A percentile compares a stretch with the other conserved stretches of the same genome.
phyloP scores from a whole-genome alignment of 1,140 invertebrate species.

The Trigoniulus corallinus region DNA sequence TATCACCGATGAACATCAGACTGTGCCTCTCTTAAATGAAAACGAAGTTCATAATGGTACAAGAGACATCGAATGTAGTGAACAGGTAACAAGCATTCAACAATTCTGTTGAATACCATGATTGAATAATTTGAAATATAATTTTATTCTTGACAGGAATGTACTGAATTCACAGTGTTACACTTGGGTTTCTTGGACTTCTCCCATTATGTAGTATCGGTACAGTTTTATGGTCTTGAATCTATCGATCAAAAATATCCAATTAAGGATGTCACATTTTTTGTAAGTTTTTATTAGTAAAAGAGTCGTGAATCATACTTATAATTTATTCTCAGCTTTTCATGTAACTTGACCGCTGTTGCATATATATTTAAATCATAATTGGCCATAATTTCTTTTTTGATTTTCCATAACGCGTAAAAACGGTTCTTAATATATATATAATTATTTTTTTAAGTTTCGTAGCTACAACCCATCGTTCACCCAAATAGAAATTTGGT shows the following conservation, averaged over 20 bases:
- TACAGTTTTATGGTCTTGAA: conserved; percentile 67
- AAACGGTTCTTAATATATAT: neutral
- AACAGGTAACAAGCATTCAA: conserved; percentile 1
- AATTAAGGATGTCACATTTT: conserved; percentile 70
- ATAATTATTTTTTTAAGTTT: conserved; percentile 49
- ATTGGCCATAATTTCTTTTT: neutral
- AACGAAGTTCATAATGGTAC: conserved; percentile 41
- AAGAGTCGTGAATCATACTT: neutral
- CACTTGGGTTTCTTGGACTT: conserved; percentile 82
- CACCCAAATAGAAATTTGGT: conserved; percentile 93
- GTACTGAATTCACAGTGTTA: conserved; percentile 71
- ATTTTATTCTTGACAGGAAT: conserved; percentile 35
- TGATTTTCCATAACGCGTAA: too few relatives aligned
- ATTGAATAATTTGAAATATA: neutral
- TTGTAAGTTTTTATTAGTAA: conserved; percentile 45
- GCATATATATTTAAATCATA: too few relatives aligned
- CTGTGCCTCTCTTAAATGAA: conserved; percentile 41
- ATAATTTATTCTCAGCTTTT: too few relatives aligned
- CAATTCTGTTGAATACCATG: neutral
- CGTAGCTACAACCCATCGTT: conserved; percentile 90
- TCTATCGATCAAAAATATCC: conserved; percentile 64
- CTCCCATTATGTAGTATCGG: conserved; percentile 66
- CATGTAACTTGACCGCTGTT: too few relatives aligned
- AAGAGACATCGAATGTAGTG: conserved; percentile 12
- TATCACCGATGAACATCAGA: conserved; percentile 48